Evolutionary conservation across 1,140 invertebrate species (phyloP).

Genomic region (Drosophila sproati): DNA sequence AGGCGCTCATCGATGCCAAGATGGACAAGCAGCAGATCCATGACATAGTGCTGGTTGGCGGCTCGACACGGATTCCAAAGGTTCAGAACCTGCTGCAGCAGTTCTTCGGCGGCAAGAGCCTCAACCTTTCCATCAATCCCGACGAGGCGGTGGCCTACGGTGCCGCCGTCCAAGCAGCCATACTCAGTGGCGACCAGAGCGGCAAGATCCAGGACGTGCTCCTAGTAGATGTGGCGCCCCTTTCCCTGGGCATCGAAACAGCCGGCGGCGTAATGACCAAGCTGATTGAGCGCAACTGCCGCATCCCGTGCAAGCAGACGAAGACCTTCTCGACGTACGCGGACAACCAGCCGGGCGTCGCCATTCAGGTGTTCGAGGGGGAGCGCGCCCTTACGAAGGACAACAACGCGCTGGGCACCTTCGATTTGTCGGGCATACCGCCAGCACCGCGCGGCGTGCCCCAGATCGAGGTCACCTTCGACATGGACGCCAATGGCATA

Average conservation of each 20-base stretch:
- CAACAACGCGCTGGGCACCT: constrained; percentile 91
- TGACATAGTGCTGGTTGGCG: constrained; percentile 88
- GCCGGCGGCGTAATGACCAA: constrained; percentile 88
- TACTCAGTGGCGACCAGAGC: constrained; percentile 89
- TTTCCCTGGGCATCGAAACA: constrained; percentile 87
- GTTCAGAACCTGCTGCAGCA: constrained; percentile 88
- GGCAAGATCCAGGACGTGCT: constrained; percentile 90
- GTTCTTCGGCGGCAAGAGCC: constrained; percentile 88
- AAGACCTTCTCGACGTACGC: constrained; percentile 89
- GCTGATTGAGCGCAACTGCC: constrained; percentile 87
- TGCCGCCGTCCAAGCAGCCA: constrained; percentile 91
- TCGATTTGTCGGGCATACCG: constrained; percentile 92
- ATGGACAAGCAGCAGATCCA: constrained; percentile 89
- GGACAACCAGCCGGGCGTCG: constrained; percentile 90
- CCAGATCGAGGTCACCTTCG: constrained; percentile 89
- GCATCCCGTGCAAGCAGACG: constrained; percentile 88
- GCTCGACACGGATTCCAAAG: constrained; percentile 88
- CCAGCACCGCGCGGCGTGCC: constrained; percentile 92
- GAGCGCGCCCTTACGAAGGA: constrained; percentile 90
- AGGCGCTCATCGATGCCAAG: constrained; percentile 90
- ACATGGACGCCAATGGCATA: constrained; percentile 88
- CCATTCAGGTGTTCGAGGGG: constrained; percentile 89
- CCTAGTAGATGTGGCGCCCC: constrained; percentile 86
- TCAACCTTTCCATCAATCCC: constrained; percentile 91
- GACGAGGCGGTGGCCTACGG: constrained; percentile 92